These are phyloP conservation scores for Rhopalosiphum padi DNA, from an alignment of 1,140 invertebrate species.

Conservation along the genomic window DNA sequence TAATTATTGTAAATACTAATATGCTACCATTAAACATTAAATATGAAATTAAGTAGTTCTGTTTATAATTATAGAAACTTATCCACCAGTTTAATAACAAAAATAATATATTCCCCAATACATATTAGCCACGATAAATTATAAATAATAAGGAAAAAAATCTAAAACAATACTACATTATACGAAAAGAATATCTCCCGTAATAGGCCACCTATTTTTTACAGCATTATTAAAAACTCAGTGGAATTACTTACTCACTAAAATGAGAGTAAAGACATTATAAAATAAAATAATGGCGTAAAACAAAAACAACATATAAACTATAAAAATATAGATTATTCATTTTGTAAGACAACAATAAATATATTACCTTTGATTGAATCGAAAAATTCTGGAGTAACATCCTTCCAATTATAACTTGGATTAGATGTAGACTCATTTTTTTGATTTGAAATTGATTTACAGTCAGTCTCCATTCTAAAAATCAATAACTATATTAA, in stretches of 20 bases:
- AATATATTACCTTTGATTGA: slow-evolving; percentile 49
- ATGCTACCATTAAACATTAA: too few relatives aligned
- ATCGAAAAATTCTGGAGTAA: slow-evolving; percentile 56
- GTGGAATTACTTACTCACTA: background rate
- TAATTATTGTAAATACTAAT: background rate
- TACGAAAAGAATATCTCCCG: too few relatives aligned
- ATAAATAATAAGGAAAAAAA: too few relatives aligned
- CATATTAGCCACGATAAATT: too few relatives aligned
- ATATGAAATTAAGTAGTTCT: background rate
- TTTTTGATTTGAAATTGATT: slow-evolving; percentile 37
- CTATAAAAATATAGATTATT: background rate
- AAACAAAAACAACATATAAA: background rate
- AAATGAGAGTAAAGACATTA: background rate
- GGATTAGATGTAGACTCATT: slow-evolving; percentile 10
- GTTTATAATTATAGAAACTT: background rate
- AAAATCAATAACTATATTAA: background rate
- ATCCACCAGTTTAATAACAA: too few relatives aligned
- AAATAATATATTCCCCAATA: too few relatives aligned
- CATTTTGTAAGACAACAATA: background rate
- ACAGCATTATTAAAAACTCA: too few relatives aligned
- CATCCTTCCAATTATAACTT: slow-evolving; percentile 54
- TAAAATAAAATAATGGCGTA: background rate
- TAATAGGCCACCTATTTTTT: too few relatives aligned
- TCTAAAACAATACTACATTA: too few relatives aligned
- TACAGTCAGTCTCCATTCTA: slow-evolving; percentile 48